Conservation (phyloP, 2,888 invertebrate genomes). For the Netelia fuscicornis region DNA sequence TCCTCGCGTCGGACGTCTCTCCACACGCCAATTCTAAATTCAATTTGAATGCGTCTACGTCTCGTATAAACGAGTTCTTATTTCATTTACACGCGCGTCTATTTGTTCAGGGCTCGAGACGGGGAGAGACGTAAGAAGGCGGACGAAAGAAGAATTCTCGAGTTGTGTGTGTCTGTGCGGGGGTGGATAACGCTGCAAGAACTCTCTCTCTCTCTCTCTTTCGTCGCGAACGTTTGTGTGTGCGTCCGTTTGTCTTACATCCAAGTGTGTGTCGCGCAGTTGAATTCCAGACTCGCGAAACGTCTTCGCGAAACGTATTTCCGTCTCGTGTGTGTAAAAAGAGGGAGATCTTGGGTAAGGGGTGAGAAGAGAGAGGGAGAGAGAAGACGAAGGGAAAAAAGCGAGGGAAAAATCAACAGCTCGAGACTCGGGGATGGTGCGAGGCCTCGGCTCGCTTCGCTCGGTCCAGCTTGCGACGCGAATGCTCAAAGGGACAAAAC, state of each 20-base stretch:
- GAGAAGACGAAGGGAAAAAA: neutral
- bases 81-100: conserved; percentile 68
- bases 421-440: conserved; percentile 43
- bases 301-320: conserved; percentile 38
- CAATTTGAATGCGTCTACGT: conserved; percentile 66
- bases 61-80: conserved; percentile 62
- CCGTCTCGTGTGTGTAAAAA: conserved; percentile 24
- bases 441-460: conserved; percentile 1
- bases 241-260: conserved; percentile 3
- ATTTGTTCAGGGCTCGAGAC: conserved; percentile 52
- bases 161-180: neutral
- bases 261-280: conserved; percentile 23
- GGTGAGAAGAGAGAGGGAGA: conserved; percentile 35
- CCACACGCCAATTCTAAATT: conserved; percentile 59
- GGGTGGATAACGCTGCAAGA: neutral
- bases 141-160: conserved; percentile 21
- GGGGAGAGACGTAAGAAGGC: conserved; percentile 15
- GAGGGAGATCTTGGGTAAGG: neutral
- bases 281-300: conserved; percentile 59
- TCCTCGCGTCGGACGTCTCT: neutral
- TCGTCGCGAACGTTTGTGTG: neutral
- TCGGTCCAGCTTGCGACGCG: conserved; percentile 53
- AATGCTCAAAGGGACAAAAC: conserved; percentile 67
- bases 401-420: conserved; percentile 63
- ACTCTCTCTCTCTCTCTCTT: neutral